These are phyloP conservation scores for Malurus elegans DNA, from an alignment of 2,113 vertebrate genomes.

Conservation along the genomic window DNA sequence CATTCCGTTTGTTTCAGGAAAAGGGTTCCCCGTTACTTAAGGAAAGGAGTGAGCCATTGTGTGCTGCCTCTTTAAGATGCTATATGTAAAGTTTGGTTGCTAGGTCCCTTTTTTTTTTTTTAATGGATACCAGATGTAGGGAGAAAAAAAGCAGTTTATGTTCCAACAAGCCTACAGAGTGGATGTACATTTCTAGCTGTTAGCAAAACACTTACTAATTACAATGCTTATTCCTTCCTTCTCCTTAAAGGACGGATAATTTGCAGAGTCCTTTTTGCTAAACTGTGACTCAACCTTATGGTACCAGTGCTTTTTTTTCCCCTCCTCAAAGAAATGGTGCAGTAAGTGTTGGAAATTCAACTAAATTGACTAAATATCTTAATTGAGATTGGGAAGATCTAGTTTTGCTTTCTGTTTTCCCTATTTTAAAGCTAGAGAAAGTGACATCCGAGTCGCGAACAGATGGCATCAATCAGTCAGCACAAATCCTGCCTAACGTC, in stretches of 20 bases:
- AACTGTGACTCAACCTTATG: not conserved
- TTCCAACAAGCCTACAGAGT: slow-evolving; percentile 13
- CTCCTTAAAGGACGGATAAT: not conserved
- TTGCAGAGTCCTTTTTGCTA: not conserved
- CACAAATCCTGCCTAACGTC: not conserved
- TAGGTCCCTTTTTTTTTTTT: not conserved
- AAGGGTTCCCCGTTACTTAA: not conserved
- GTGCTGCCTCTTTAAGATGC: not conserved
- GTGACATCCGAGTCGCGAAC: not conserved
- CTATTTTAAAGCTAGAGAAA: not conserved
- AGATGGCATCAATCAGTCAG: slow-evolving; percentile 45
- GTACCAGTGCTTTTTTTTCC: not conserved
- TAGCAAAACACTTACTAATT: slow-evolving; percentile 47
- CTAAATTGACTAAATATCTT: not conserved
- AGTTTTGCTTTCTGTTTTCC: slow-evolving; percentile 31
- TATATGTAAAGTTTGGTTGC: slow-evolving; percentile 3
- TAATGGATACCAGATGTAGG: slow-evolving; percentile 24
- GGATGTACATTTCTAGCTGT: slow-evolving; percentile 41
- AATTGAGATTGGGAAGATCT: not conserved
- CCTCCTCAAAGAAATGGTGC: not conserved
- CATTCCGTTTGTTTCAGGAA: not conserved
- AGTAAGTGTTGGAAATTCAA: not conserved
- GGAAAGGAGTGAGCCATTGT: not conserved
- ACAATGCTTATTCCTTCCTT: not conserved
- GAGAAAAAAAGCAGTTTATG: not conserved